phyloP scores from a whole-genome alignment of 2,888 invertebrate species.

The Eurytoma adleriae region DNA sequence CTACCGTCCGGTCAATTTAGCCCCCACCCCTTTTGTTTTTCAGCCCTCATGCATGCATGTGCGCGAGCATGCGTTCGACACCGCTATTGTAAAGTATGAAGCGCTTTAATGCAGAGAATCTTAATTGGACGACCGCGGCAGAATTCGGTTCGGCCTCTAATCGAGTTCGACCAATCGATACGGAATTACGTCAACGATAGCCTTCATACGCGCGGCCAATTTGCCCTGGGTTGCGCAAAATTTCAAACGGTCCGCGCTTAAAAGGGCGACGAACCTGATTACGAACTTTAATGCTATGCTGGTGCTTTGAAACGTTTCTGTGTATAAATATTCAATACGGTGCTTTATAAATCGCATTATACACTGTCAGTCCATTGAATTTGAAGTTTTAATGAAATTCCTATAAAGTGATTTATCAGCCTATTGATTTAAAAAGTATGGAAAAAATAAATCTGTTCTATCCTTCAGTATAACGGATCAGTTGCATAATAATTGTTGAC shows the following conservation, averaged over 20 bases:
- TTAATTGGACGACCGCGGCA: slow-evolving; percentile 15
- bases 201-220: neutral
- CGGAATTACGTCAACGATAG: slow-evolving; percentile 25
- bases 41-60: neutral
- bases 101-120: slow-evolving; percentile 21
- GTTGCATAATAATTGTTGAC: no score
- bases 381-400: no score
- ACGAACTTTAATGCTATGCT: no score
- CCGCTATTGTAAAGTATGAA: slow-evolving; percentile 19
- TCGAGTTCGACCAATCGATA: slow-evolving; percentile 29
- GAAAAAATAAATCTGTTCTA: no score
- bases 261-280: no score
- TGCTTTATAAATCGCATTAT: no score
- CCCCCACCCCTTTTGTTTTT: neutral
- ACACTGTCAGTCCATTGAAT: no score
- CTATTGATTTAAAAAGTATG: no score
- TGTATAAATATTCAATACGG: no score
- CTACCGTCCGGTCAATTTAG: neutral
- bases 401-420: no score
- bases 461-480: no score
- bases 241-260: neutral
- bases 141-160: slow-evolving; percentile 31
- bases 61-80: neutral
- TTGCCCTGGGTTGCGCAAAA: neutral
- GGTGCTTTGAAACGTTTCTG: no score